These are phyloP conservation scores for Penaeus indicus DNA, from an alignment of 1,140 invertebrate species.

Conservation along the genomic window DNA sequence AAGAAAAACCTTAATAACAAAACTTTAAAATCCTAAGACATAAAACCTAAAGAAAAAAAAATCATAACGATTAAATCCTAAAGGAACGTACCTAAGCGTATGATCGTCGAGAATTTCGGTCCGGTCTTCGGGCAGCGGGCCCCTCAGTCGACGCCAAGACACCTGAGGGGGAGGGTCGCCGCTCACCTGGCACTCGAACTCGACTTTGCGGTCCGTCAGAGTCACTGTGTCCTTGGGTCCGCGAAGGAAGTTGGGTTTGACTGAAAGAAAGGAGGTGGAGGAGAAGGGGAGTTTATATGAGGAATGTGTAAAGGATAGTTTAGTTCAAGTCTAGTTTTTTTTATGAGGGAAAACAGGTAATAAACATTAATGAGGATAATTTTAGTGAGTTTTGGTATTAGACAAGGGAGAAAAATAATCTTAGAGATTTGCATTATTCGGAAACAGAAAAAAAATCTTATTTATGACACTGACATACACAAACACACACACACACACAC, in stretches of 20 bases:
- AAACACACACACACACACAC: background rate
- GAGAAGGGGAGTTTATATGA: background rate
- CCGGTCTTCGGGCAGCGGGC: constrained; percentile 83
- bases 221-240: constrained; percentile 64
- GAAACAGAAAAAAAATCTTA: no score
- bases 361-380: no score
- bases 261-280: constrained; percentile 41
- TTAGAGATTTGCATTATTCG: no score
- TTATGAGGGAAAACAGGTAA: no score
- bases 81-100: constrained; percentile 53
- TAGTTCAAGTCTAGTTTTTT: no score
- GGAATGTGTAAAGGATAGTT: background rate
- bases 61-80: background rate
- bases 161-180: constrained; percentile 91
- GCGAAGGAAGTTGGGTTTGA: constrained; percentile 66
- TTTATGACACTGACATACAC: no score
- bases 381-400: no score
- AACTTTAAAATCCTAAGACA: no score
- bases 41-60: no score
- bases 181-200: constrained; percentile 89
- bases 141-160: constrained; percentile 89
- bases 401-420: no score
- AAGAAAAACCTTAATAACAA: no score
- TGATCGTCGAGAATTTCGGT: constrained; percentile 80
- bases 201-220: constrained; percentile 79